These are phyloP conservation scores for Sternarchorhynchus goeldii DNA, from an alignment of 2,797 vertebrate species.

Conservation along the genomic window DNA sequence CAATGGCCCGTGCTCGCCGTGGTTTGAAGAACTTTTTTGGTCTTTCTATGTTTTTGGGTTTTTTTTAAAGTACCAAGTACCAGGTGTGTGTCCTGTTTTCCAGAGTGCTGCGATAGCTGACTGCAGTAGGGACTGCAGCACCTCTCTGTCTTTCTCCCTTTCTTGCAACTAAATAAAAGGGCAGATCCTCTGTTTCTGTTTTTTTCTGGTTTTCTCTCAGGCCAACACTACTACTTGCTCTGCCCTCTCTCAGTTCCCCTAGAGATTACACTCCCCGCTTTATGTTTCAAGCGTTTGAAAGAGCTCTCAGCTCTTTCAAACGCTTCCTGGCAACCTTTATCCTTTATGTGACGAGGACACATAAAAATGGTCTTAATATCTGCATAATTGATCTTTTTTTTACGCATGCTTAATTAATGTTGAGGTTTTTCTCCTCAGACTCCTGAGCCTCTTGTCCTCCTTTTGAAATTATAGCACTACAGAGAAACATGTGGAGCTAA, in stretches of 20 bases:
- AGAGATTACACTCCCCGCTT: slow-evolving; percentile 34
- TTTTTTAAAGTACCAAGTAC: slow-evolving; percentile 45
- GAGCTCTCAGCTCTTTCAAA: slow-evolving; percentile 24
- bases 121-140: slow-evolving; percentile 36
- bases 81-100: slow-evolving; percentile 61
- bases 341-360: slow-evolving; percentile 67
- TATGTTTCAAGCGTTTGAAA: too few relatives aligned
- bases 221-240: background rate
- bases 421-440: slow-evolving; percentile 62
- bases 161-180: slow-evolving; percentile 24
- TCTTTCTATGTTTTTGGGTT: slow-evolving; percentile 14
- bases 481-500: background rate
- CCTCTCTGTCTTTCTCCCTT: slow-evolving; percentile 29
- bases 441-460: background rate
- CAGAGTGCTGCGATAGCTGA: slow-evolving; percentile 55
- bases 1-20: slow-evolving; percentile 47
- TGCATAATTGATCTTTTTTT: slow-evolving; percentile 69
- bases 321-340: slow-evolving; percentile 38
- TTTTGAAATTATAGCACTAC: slow-evolving; percentile 18
- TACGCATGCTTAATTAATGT: slow-evolving; percentile 72
- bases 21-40: slow-evolving; percentile 48
- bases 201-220: slow-evolving; percentile 21
- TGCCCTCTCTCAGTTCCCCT: slow-evolving; percentile 20
- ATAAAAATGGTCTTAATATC: slow-evolving; percentile 59
- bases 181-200: slow-evolving; percentile 22